Conservation (phyloP, 2,797 vertebrate genomes). For the Coreius guichenoti region DNA sequence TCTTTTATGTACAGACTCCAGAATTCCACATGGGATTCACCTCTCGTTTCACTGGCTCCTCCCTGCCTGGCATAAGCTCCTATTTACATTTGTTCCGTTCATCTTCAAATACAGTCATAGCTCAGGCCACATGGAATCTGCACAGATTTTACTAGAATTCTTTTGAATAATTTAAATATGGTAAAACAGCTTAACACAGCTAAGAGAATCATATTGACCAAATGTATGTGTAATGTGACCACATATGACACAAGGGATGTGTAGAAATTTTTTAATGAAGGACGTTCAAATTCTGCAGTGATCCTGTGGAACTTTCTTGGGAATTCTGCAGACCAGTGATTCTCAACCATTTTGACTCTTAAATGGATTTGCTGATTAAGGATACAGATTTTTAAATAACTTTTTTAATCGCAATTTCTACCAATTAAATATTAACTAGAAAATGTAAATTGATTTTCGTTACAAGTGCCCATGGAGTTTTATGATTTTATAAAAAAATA, state of each 20-base stretch:
- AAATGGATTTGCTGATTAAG: too few relatives aligned
- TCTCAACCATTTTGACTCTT: too few relatives aligned
- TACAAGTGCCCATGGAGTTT: too few relatives aligned
- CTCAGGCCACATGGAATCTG: neutral
- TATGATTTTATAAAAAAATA: too few relatives aligned
- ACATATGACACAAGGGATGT: neutral
- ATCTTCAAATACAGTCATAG: conserved; percentile 1
- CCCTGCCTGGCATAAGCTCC: neutral
- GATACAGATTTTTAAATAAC: too few relatives aligned
- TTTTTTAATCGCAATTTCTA: too few relatives aligned
- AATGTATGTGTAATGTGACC: neutral
- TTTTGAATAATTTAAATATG: neutral
- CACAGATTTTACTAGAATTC: neutral
- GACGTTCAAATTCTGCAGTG: neutral
- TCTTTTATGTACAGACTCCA: neutral
- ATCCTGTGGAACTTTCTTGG: neutral
- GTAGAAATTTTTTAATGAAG: neutral
- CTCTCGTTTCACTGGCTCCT: neutral
- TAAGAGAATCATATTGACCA: neutral
- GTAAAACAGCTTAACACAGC: neutral
- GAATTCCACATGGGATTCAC: conserved; percentile 14
- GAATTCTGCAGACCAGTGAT: neutral
- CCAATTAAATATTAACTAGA: too few relatives aligned
- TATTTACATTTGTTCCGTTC: neutral
- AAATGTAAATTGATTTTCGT: too few relatives aligned